Evolutionary conservation across 2,113 vertebrate species (phyloP), one percentile per base, ranked within the genome.

Genomic region (Ophthalmolycus amberensis): DNA sequence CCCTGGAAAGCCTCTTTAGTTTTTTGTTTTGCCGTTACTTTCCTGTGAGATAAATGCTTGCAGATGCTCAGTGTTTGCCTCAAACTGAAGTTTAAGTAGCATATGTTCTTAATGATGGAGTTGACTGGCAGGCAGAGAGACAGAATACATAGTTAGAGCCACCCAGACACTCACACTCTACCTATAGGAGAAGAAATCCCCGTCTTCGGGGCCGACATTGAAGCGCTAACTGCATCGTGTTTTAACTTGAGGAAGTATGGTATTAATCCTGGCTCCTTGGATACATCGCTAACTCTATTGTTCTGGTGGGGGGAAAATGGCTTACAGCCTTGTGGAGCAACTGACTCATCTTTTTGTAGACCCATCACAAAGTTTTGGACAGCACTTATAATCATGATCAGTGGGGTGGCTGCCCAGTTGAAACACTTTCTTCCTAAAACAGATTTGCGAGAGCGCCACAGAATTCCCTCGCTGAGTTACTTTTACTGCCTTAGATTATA

Each of bases 271-370:
- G 83, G 88, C 67, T 78, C 74, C 75, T 22, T 92, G 77, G 83
- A 77, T 58, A 80, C 58, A 46, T 52, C 0, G 56, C 71, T 71
- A 66, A 40, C 40, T 72, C 73, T 74, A 59, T 82, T 83, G 83
- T 87, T 91, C 77, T 89, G 63, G 34, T 88, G 82, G 70, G 75
- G 75, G 78, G 10, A 62, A 87, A 70, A 88, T 81, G 81, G 83
- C 83, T 68, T 32, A 37, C 70, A 83, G 85, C 80, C 83, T 67
- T 89, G 72, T 85, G 89, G 92, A 92, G 85, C 76, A 77, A 90
- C 77, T 94, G 92, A 94, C 86, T 93, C 90, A 93, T 93, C 81
- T 82, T 86, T 86, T 82, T 75, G 80, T 65, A 85, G 83, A 74
- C 73, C 85, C 66, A 82, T 93, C 71, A 29, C 74, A 88, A 86